These are phyloP conservation scores for Megalonaias nervosa DNA, from an alignment of 1,140 invertebrate genomes.

Conservation along the genomic window DNA sequence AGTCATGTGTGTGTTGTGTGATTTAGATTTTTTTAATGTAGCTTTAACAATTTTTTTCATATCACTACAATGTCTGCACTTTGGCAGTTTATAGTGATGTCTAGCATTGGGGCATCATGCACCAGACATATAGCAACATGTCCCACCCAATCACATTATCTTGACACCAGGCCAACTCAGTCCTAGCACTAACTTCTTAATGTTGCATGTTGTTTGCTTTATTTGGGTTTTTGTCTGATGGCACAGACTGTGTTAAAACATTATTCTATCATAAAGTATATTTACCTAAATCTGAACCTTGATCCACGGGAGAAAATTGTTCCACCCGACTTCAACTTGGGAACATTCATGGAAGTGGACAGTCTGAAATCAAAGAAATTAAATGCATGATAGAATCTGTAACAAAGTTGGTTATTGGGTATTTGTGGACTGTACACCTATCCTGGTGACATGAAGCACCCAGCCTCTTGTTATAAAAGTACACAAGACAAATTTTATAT, in stretches of 20 bases:
- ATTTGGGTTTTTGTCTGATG: not conserved
- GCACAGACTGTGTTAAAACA: not conserved
- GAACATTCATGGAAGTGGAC: slow-evolving; percentile 88
- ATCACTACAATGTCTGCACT: too few species aligned
- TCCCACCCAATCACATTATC: not conserved
- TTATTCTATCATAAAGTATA: not conserved
- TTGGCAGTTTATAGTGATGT: too few species aligned
- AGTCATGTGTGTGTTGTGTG: not conserved
- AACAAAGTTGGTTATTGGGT: too few species aligned
- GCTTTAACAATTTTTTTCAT: too few species aligned
- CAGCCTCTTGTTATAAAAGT: not conserved
- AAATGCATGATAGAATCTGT: too few species aligned
- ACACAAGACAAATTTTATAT: too few species aligned
- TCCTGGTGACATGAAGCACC: not conserved
- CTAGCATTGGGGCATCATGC: not conserved
- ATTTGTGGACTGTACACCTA: too few species aligned
- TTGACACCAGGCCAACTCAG: not conserved
- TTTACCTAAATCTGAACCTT: slow-evolving; percentile 83
- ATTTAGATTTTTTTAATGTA: too few species aligned
- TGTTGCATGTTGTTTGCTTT: not conserved
- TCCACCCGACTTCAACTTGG: slow-evolving; percentile 90
- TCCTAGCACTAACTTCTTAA: not conserved
- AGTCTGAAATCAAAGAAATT: slow-evolving; percentile 76
- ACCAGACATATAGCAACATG: not conserved
- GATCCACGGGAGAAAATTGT: slow-evolving; percentile 95